Evolutionary conservation across 2,113 vertebrate genomes (phyloP), one percentile per base, ranked within the genome.

Genomic region (Cryptomyrus ogoouensis): DNA sequence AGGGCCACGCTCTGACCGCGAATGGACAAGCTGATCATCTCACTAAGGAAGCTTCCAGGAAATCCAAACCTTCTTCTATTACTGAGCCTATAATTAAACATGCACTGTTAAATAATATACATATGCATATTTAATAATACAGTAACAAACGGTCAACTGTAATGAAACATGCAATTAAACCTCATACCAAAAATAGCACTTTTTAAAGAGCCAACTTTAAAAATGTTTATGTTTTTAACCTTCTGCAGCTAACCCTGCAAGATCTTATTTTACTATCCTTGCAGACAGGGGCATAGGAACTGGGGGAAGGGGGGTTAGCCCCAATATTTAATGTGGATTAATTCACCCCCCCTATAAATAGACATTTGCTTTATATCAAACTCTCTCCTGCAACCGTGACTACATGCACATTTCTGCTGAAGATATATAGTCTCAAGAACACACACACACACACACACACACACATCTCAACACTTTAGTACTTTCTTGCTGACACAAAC

Each of bases 51-150:
- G 31, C 49, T 87, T 53, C 10, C 62, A 70, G 62, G 62, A 70
- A 70, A 70, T 70, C 62, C 62, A 52, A 56, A 35, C 49, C 85
- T 21, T 56, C 52, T 52, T 87, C 35, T 53, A 19, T 53, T 87
- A 53, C 85, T 87, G 49, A 87, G 17, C 39, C 56, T 52, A 88
- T 42, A 88, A 88, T 58, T 88, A 58, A 44, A 66, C 87, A 66
- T 58, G 27, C 24, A 66, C 74, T 80, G 74, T 85, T 85, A 85
- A n/a, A 85, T 85, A 47, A 47, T 49, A 85, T 2, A 85, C 74
- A 19, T 35, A 80, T 35, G 31, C 70, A 74, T 80, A 8, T 80
- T 80, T 49, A n/a, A 85, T 85, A 47, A 47, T 49, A 49, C 39
- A 85, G 12, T 5, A 70, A 80, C 15, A 42, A 35, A 77, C 31